Percentiles rank a stretch among this genome's conserved stretches.
Evolutionary conservation across 2,113 vertebrate species (phyloP).

Genomic region (Odontophorus gujanensis): DNA sequence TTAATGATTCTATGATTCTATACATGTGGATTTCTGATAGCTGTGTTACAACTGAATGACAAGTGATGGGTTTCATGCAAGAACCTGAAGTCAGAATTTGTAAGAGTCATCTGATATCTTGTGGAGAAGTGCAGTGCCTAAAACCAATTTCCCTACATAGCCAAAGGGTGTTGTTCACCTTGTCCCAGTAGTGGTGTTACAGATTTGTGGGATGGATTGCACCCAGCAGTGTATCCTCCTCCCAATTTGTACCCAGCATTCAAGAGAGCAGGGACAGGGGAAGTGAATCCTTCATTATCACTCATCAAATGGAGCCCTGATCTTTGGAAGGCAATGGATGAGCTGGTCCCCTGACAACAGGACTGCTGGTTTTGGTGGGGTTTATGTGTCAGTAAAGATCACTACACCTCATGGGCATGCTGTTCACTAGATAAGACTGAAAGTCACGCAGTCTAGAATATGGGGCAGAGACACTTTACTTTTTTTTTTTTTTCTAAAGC

Average conservation of each 20-base stretch:
- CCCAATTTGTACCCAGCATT: background rate
- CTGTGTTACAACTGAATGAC: background rate
- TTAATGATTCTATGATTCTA: no score
- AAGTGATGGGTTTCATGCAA: background rate
- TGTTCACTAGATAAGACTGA: background rate
- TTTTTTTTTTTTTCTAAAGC: constrained; percentile 32
- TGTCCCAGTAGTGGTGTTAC: background rate
- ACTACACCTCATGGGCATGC: background rate
- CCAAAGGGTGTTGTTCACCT: background rate
- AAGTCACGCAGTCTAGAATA: background rate
- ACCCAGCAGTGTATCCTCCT: background rate
- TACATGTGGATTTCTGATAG: background rate
- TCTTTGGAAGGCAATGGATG: accelerated
- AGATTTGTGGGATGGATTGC: background rate
- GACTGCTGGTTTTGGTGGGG: background rate
- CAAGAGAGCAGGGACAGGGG: background rate
- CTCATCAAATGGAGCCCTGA: background rate
- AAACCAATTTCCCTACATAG: background rate
- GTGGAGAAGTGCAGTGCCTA: accelerated
- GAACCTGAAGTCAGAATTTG: background rate
- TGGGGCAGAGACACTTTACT: background rate
- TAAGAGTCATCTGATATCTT: background rate
- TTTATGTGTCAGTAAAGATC: background rate
- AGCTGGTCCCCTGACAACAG: background rate
- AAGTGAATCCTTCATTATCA: background rate